phyloP scores from a whole-genome alignment of 2,888 invertebrate species.

The Chaetogeoica ovagalla region DNA sequence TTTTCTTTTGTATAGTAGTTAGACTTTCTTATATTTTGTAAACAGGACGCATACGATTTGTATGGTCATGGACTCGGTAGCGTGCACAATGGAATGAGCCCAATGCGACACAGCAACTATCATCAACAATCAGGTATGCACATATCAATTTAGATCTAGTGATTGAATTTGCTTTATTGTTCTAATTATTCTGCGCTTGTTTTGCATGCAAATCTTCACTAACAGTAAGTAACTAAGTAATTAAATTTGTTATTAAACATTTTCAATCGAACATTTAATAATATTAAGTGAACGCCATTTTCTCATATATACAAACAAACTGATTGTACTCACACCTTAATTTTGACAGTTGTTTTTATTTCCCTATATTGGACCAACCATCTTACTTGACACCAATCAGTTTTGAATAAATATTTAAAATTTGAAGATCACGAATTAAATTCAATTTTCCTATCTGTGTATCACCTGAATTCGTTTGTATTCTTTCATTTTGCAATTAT shows the following conservation, averaged over 20 bases:
- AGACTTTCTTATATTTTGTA: conserved; percentile 39
- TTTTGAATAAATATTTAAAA: too few relatives aligned
- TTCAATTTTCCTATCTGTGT: too few relatives aligned
- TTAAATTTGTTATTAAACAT: conserved; percentile 18
- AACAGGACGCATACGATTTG: conserved; percentile 48
- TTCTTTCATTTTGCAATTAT: too few relatives aligned
- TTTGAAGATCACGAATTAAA: too few relatives aligned
- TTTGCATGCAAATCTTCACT: conserved; percentile 45
- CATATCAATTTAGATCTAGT: conserved; percentile 21
- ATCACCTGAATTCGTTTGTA: too few relatives aligned
- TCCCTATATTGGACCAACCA: too few relatives aligned
- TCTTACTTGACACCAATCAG: too few relatives aligned
- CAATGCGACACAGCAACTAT: conserved; percentile 46
- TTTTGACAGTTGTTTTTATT: too few relatives aligned
- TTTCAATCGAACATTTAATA: too few relatives aligned
- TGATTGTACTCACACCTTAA: too few relatives aligned
- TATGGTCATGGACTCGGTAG: conserved; percentile 52
- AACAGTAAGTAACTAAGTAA: conserved; percentile 44
- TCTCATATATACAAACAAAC: too few relatives aligned
- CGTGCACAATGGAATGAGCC: conserved; percentile 41
- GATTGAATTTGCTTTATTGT: conserved; percentile 27
- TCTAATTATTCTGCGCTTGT: conserved; percentile 22
- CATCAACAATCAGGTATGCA: conserved; percentile 49
- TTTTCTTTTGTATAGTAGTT: conserved; percentile 34
- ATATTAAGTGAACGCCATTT: too few relatives aligned